A percentile compares a stretch with the other conserved stretches of the same genome.
These are phyloP conservation scores for Nansenia antarctica DNA, from an alignment of 2,113 vertebrate species.

Conservation along the genomic window DNA sequence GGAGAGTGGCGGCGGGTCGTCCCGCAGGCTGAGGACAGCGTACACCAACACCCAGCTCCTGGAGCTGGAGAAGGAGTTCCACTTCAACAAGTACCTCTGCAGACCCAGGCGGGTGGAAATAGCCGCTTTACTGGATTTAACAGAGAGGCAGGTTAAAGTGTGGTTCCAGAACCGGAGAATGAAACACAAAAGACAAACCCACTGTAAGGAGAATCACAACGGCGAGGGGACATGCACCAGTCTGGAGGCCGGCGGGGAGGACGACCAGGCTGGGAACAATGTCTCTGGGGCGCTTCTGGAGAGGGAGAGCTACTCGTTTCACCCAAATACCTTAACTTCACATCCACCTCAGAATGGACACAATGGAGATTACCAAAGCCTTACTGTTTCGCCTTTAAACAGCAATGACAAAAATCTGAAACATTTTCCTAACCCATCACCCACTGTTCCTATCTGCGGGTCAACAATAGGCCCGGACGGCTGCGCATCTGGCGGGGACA, in stretches of 20 bases:
- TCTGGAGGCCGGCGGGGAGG: slow-evolving; percentile 81
- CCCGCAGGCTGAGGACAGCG: slow-evolving; percentile 92
- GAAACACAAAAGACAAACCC: slow-evolving; percentile 98
- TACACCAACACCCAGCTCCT: slow-evolving; percentile 98
- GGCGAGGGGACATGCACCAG: slow-evolving; percentile 83
- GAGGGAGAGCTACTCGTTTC: slow-evolving; percentile 87
- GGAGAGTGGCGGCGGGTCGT: slow-evolving; percentile 77
- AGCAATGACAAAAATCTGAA: slow-evolving; percentile 98
- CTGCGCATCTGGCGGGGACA: slow-evolving; percentile 87
- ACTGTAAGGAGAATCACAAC: slow-evolving; percentile 95
- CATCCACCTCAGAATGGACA: slow-evolving; percentile 84
- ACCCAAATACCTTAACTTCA: slow-evolving; percentile 85
- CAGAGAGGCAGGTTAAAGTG: slow-evolving; percentile 97
- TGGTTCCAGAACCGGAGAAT: slow-evolving; percentile 99
- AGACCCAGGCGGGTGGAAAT: slow-evolving; percentile 96
- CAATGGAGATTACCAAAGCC: slow-evolving; percentile 88
- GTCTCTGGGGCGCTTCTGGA: slow-evolving; percentile 85
- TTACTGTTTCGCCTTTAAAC: slow-evolving; percentile 83
- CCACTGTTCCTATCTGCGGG: slow-evolving; percentile 89
- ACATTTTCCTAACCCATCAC: slow-evolving; percentile 91
- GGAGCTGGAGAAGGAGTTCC: slow-evolving; percentile 98
- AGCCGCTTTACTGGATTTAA: slow-evolving; percentile 91
- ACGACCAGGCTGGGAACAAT: slow-evolving; percentile 78
- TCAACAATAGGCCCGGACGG: slow-evolving; percentile 94
- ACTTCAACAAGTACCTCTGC: slow-evolving; percentile 99